Conservation (phyloP, 2,888 invertebrate species). For the Troides oblongomaculatus region DNA sequence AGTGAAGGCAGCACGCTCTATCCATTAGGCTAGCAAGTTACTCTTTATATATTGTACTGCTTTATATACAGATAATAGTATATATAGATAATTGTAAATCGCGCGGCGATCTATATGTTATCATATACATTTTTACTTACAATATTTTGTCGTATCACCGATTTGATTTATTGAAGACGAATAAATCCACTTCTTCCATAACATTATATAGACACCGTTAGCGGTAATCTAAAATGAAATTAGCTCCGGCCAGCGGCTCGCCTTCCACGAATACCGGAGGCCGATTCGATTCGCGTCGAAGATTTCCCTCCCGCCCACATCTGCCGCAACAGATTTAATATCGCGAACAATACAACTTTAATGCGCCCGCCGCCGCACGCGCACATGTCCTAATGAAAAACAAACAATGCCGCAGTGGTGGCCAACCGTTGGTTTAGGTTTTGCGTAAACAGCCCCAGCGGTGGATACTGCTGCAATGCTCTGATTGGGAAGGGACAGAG, state of each 20-base stretch:
- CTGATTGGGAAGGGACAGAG: conserved; percentile 35
- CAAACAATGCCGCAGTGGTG: conserved; percentile 35
- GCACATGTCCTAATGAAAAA: conserved; percentile 43
- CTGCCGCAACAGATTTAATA: conserved; percentile 28
- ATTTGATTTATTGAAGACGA: neutral
- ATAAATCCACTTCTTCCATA: neutral
- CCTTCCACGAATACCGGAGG: conserved; percentile 18
- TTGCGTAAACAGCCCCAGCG: conserved; percentile 20
- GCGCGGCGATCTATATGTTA: too few relatives aligned
- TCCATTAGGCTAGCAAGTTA: too few relatives aligned
- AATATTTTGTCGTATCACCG: neutral
- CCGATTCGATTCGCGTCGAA: conserved; percentile 26
- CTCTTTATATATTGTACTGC: too few relatives aligned
- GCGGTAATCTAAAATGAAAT: conserved; percentile 29
- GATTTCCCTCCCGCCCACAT: conserved; percentile 20
- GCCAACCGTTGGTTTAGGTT: conserved; percentile 26
- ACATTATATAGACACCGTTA: conserved; percentile 11
- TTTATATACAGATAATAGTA: too few relatives aligned
- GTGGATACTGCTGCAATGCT: conserved; percentile 30
- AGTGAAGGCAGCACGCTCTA: too few relatives aligned
- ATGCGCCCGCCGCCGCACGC: conserved; percentile 32
- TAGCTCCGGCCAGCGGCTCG: conserved; percentile 26
- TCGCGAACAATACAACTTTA: conserved; percentile 35
- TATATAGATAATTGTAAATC: too few relatives aligned
- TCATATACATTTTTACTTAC: too few relatives aligned